Evolutionary conservation across 1,140 invertebrate genomes (phyloP), one percentile per base, ranked within the genome.

Genomic region (Drosophila santomea): DNA sequence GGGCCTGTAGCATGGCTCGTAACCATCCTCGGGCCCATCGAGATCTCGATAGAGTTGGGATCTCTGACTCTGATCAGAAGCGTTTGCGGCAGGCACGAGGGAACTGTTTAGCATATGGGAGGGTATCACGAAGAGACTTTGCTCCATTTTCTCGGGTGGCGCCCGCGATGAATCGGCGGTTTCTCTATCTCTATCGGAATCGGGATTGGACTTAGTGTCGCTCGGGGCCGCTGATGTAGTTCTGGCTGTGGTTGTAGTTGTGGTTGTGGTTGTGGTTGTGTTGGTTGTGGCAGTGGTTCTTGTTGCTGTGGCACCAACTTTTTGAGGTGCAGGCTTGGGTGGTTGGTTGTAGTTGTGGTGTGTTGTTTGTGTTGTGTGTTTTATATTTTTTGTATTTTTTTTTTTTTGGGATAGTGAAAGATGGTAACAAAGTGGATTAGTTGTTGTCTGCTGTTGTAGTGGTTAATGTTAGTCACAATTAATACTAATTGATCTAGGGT

Each of bases 1-100:
- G 66, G 84, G 86, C 73, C 88, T 91, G 75, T 91, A 91, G 78
- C 90, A 91, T 20, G 90, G 90, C 74, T 91, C 90, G 61, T 91
- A 91, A 58, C 62, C 78, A 50, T 55, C 60, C 54, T 71, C 78
- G 66, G 72, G 60, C 64, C 52, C 72, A 60, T 79, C 72, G 71
- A 54, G 23, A 67, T 72, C 64, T 71, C 36, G 43, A 12, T 56
- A 36, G 35, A 66, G 25, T 20, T n/a, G 14, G n/a, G 48, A 28
- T 15, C 48, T 28, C 23, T 25, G 11, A n/a, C 44, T 60, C 68
- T 58, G 64, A 69, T 71, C 74, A 56, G 68, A 48, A 56, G 59
- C 45, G 69, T 68, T 59, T 67, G 66, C 58, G 68, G 45, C 56
- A 74, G 74, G 59, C 64, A 56, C 56, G 74, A 51, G 75, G 58